A percentile compares a stretch with the other conserved stretches of the same genome.
These are phyloP conservation scores for Papilio machaon DNA, from an alignment of 1,140 invertebrate genomes.

Conservation along the genomic window DNA sequence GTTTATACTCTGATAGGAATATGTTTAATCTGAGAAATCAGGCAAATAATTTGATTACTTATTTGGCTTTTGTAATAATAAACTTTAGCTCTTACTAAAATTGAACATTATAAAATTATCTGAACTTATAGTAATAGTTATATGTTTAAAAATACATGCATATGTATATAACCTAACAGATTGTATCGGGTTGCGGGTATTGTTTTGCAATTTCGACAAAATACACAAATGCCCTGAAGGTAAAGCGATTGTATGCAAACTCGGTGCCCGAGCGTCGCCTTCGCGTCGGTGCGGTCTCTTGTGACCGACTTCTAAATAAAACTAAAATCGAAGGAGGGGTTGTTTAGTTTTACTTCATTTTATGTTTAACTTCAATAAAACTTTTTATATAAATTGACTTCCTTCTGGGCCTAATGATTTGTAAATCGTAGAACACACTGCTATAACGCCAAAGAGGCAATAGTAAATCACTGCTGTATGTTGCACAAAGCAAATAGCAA, in stretches of 20 bases:
- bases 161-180: neutral
- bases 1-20: neutral
- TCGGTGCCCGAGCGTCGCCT: neutral
- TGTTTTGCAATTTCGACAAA: constrained; percentile 18
- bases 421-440: neutral
- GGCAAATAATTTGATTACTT: neutral
- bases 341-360: neutral
- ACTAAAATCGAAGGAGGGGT: neutral
- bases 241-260: constrained; percentile 10
- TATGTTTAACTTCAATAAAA: neutral
- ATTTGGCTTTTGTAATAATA: too few relatives aligned
- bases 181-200: neutral
- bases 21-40: neutral
- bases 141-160: neutral
- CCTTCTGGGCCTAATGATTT: neutral
- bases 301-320: constrained; percentile 6
- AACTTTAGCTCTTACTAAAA: neutral
- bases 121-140: neutral
- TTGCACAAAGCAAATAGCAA: neutral
- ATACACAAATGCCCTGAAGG: constrained; percentile 19
- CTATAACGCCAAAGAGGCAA: neutral
- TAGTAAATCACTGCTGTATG: constrained; percentile 5
- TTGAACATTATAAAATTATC: neutral
- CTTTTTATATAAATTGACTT: neutral
- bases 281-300: neutral